phyloP scores from a whole-genome alignment of 2,113 vertebrate species.

The Macquaria ambigua region DNA sequence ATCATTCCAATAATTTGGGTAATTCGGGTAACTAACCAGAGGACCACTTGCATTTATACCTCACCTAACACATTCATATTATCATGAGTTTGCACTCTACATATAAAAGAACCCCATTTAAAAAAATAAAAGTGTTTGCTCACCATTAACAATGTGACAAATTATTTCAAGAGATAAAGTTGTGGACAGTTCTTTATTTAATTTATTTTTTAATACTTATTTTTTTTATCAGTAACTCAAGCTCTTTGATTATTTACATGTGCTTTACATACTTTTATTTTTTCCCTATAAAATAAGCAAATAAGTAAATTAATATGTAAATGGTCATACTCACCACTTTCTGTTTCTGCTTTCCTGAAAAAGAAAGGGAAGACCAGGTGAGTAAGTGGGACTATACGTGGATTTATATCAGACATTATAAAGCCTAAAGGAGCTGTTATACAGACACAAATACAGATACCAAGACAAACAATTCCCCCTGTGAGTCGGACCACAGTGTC shows the following conservation, averaged over 20 bases:
- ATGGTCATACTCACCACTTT: slow-evolving; percentile 93
- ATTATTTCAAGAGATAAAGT: neutral
- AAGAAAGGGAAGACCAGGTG: slow-evolving; percentile 53
- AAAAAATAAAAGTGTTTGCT: neutral
- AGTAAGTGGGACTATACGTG: neutral
- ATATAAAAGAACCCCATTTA: neutral
- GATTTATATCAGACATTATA: neutral
- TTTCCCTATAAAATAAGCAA: neutral
- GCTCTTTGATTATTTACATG: neutral
- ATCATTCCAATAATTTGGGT: neutral
- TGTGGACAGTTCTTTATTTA: neutral
- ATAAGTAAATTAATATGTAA: neutral
- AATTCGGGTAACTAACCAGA: neutral
- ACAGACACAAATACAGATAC: slow-evolving; percentile 1
- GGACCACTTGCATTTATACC: neutral
- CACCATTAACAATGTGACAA: neutral
- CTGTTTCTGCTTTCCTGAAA: slow-evolving; percentile 97
- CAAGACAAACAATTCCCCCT: neutral
- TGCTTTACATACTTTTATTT: neutral
- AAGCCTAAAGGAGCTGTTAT: neutral
- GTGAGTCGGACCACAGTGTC: neutral
- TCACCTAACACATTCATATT: no score
- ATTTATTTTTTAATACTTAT: neutral
- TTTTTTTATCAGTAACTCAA: neutral
- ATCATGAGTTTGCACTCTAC: no score